These are phyloP conservation scores for Danaus chrysippus DNA, from an alignment of 2,888 invertebrate genomes.

Conservation along the genomic window DNA sequence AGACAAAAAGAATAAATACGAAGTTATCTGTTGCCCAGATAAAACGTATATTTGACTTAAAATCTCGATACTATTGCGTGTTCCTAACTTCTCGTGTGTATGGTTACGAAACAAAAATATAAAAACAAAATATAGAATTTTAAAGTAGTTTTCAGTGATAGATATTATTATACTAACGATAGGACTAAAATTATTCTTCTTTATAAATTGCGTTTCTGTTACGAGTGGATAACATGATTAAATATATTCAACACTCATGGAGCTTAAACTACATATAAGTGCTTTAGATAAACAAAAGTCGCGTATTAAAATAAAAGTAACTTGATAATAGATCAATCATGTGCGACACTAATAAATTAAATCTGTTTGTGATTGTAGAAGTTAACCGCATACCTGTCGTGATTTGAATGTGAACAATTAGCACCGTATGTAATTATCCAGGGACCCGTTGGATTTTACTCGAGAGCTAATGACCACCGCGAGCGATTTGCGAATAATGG, in stretches of 20 bases:
- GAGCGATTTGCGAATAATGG: conserved; percentile 55
- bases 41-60: conserved; percentile 3
- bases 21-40: conserved; percentile 1
- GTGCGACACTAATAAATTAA: neutral
- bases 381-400: conserved; percentile 35
- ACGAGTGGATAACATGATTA: too few species aligned
- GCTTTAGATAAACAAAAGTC: too few species aligned
- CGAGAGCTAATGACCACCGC: conserved; percentile 50
- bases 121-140: neutral
- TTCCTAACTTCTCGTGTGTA: neutral
- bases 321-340: too few species aligned
- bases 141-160: too few species aligned
- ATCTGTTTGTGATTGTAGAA: conserved; percentile 14
- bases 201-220: too few species aligned
- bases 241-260: too few species aligned
- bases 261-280: too few species aligned
- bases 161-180: too few species aligned
- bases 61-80: neutral
- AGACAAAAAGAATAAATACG: neutral
- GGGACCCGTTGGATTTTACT: conserved; percentile 52
- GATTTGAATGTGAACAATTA: conserved; percentile 56
- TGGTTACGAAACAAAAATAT: neutral
- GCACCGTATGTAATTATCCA: conserved; percentile 59
- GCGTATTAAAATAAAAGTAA: too few species aligned
- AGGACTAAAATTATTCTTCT: too few species aligned